Percentiles rank a stretch among this genome's conserved stretches.
Evolutionary conservation across 2,888 invertebrate genomes (phyloP).

Genomic region (Pterobdella sp.): DNA sequence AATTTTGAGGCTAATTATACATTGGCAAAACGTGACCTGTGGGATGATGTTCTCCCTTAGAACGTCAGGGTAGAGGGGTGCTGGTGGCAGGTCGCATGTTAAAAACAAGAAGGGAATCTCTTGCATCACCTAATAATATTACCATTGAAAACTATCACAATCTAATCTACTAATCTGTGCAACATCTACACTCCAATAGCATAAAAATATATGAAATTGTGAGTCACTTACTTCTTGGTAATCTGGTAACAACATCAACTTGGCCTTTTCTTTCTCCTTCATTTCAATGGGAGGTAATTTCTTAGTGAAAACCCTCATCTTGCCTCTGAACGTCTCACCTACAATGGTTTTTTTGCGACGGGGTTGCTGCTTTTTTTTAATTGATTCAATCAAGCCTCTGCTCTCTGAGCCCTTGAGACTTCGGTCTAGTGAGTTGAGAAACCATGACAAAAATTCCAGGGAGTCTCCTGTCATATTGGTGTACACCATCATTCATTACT

Average conservation of each 20-base stretch:
- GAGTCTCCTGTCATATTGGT: constrained; percentile 70
- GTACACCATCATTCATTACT: too few species aligned
- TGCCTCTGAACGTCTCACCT: constrained; percentile 77
- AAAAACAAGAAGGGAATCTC: constrained; percentile 90
- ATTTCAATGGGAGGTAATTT: constrained; percentile 85
- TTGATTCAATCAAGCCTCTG: neutral
- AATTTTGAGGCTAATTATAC: neutral
- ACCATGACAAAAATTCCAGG: constrained; percentile 94
- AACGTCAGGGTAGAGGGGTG: constrained; percentile 89
- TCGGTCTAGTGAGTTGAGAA: constrained; percentile 86
- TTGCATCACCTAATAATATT: constrained; percentile 55
- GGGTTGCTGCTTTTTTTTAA: neutral
- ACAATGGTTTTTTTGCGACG: constrained; percentile 70
- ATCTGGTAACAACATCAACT: constrained; percentile 70
- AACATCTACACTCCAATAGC: neutral
- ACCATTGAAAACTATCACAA: neutral
- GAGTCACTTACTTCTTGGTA: constrained; percentile 53
- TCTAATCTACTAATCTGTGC: neutral
- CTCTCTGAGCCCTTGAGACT: constrained; percentile 76
- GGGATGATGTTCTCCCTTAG: constrained; percentile 97
- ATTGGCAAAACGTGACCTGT: constrained; percentile 58
- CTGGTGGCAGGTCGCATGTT: constrained; percentile 93
- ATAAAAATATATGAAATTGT: too few species aligned
- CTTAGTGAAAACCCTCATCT: constrained; percentile 56
- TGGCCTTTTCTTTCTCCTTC: constrained; percentile 76